Evolutionary conservation across 2,888 invertebrate genomes (phyloP).

Genomic region (Syritta pipiens): DNA sequence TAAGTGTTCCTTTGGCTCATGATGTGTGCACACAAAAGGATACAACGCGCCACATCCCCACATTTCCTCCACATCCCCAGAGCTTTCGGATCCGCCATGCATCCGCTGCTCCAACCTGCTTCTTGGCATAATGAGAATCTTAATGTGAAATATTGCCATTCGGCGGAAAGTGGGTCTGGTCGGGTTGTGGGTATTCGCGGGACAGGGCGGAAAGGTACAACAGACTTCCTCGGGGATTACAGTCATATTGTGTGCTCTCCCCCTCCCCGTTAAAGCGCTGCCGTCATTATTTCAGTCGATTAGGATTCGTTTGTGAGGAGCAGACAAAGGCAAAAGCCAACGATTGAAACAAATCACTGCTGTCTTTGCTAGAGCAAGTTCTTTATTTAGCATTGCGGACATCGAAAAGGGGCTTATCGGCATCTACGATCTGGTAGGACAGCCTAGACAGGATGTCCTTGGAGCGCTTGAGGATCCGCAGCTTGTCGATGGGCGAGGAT

Average conservation of each 20-base stretch:
- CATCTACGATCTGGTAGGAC: conserved; percentile 38
- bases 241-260: conserved; percentile 51
- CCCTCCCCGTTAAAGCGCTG: conserved; percentile 42
- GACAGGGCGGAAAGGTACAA: conserved; percentile 20
- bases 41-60: conserved; percentile 67
- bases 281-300: conserved; percentile 54
- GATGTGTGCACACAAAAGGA: conserved; percentile 68
- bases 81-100: conserved; percentile 56
- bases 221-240: conserved; percentile 53
- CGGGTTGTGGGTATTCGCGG: not conserved
- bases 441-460: conserved; percentile 30
- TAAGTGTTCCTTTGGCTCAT: conserved; percentile 69
- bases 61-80: conserved; percentile 48
- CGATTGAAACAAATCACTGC: conserved; percentile 10
- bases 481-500: conserved; percentile 41
- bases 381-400: conserved; percentile 26
- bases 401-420: conserved; percentile 27
- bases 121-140: conserved; percentile 68
- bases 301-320: conserved; percentile 22
- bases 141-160: conserved; percentile 67
- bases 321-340: conserved; percentile 13
- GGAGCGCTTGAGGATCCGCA: conserved; percentile 49
- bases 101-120: conserved; percentile 66
- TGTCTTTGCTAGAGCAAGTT: not conserved
- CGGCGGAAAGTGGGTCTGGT: conserved; percentile 39